Evolutionary conservation across 1,140 invertebrate species (phyloP).

Genomic region (Leptestheria dahalacensis): DNA sequence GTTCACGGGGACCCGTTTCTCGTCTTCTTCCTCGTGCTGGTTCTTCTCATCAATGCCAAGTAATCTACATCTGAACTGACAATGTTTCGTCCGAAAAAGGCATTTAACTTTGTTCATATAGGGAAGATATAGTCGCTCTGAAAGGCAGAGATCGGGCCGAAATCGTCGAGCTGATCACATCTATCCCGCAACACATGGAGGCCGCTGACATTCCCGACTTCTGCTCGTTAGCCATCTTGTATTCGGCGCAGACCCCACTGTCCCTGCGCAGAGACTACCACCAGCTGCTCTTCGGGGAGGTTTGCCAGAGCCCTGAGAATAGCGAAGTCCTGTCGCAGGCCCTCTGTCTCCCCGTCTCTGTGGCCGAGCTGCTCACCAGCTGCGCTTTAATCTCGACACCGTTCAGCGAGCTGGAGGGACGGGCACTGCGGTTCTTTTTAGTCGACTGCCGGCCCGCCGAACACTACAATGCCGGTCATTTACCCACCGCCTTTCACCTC

Average conservation of each 20-base stretch:
- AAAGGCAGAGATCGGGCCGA: constrained; percentile 52
- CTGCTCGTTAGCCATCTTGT: constrained; percentile 87
- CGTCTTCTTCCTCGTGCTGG: constrained; percentile 84
- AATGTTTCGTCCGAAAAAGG: background rate
- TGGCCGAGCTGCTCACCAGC: constrained; percentile 52
- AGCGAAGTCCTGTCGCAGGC: constrained; percentile 50
- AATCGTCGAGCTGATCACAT: constrained; percentile 53
- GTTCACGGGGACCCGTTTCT: constrained; percentile 93
- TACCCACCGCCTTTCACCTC: constrained; percentile 92
- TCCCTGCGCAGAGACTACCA: constrained; percentile 58
- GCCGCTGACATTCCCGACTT: constrained; percentile 93
- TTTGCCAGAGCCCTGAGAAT: background rate
- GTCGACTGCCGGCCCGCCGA: constrained; percentile 93
- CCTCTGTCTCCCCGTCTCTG: constrained; percentile 84
- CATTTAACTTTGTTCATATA: constrained; percentile 23
- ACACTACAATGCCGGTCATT: constrained; percentile 91
- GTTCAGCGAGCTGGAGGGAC: background rate
- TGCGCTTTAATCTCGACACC: constrained; percentile 6
- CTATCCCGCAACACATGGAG: constrained; percentile 70
- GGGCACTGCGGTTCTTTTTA: constrained; percentile 62
- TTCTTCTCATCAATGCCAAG: constrained; percentile 91
- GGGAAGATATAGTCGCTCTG: constrained; percentile 70
- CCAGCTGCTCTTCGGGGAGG: background rate
- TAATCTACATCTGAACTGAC: constrained; percentile 25
- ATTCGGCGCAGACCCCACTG: constrained; percentile 75